phyloP scores from a whole-genome alignment of 2,888 invertebrate species.

The Limnephilus lunatus region DNA sequence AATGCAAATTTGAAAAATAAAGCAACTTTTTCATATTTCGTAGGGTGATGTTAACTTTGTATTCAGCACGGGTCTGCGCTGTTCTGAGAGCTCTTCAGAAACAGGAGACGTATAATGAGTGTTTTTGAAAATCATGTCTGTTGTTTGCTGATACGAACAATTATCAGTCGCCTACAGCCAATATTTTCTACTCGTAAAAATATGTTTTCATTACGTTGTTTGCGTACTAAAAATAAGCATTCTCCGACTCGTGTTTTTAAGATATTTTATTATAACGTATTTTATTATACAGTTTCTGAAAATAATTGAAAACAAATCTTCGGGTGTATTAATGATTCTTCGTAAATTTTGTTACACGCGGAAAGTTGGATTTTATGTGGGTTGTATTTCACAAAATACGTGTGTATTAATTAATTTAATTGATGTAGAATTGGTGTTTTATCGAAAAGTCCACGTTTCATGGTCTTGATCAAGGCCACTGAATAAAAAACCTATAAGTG shows the following conservation, averaged over 20 bases:
- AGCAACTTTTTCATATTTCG: neutral
- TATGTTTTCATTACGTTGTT: neutral
- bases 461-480: no score
- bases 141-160: neutral
- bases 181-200: neutral
- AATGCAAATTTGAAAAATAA: neutral
- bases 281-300: no score
- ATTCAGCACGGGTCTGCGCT: neutral
- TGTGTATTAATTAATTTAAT: no score
- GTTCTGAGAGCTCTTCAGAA: neutral
- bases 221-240: neutral
- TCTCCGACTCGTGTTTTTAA: neutral
- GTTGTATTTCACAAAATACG: no score
- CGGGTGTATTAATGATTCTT: no score
- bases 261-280: neutral
- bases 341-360: no score
- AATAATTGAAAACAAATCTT: no score
- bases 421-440: no score
- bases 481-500: no score
- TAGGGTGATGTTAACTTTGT: neutral
- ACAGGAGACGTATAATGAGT: neutral
- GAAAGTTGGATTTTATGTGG: no score
- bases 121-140: neutral
- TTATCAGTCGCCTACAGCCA: neutral
- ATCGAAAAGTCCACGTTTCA: no score